Evolutionary conservation across 1,140 invertebrate species (phyloP), one percentile per base, ranked within the genome.

Genomic region (Diorhabda elongata): DNA sequence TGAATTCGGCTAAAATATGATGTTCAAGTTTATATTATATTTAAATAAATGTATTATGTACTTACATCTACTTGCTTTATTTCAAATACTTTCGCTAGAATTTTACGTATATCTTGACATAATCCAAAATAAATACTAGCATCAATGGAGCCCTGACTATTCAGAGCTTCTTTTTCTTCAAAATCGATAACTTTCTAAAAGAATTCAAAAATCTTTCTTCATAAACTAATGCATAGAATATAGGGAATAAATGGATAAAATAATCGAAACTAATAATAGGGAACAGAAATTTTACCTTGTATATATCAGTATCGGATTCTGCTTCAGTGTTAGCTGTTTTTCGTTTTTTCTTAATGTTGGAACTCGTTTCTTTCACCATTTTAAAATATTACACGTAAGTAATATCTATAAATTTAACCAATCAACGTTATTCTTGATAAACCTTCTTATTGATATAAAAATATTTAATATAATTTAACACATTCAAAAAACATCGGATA

Each of bases 131-230:
- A 93, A n/a, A 86, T 81, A 69, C 84, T 77, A 3, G 88, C 85
- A 84, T 93, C 92, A 74, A 86, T 84, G 8, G 88, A 86, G 5
- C 88, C 84, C 61, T 88, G 84, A 70, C 90, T 80, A 58, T 83
- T 78, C 47, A 85, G 80, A 47, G 91, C 89, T 82, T 93, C 91
- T 65, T 88, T 83, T 79, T 93, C 91, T 82, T 94, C 92, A 72
- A 85, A 87, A 68, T 85, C 84, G 60, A 89, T 86, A 58, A 89
- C 88, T 77, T 82, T 85, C 88, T 90, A 70, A 5, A 83, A 83
- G 73, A 71, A 26, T 26, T 26, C 1, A 26, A 26, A 26, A 26
- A 26, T 26, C 26, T 26, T 26, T 26, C 1, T 26, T 26, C 26
- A 26, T 26, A 26, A 26, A 26, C 26, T 26, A 26, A 26, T 26